Evolutionary conservation across 2,888 invertebrate species (phyloP), one percentile per base, ranked within the genome.

Genomic region (Callyntrura guangdongensis): DNA sequence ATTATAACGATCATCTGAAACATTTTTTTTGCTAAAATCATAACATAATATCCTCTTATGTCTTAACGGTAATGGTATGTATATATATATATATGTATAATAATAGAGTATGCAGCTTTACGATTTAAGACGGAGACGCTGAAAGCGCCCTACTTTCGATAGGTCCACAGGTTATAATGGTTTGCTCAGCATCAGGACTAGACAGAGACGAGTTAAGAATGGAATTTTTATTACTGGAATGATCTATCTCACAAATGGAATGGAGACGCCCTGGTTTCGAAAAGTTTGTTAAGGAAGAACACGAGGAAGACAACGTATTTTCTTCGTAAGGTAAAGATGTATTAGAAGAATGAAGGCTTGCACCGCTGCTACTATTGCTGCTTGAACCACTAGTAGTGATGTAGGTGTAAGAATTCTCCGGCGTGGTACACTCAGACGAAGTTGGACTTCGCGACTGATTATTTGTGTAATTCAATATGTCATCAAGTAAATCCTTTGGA

Each of bases 401-500:
- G 67, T 89, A 91, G 25, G 93, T 93, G 77, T 93, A 93, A n/a
- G 93, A 94, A 8, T 95, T 95, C 94, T 96, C 96, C 9, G 96
- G 96, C 25, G 96, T 96, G 87, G 95, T 96, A 82, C 96, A 96
- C 77, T 96, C 96, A 14, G 96, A 96, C 20, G 96, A 96, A 92
- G 96, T 96, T 0, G 96, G 96, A 94, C 96, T 96, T 45, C 95
- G 95, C 85, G 92, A 87, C 27, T 83, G 79, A 79, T 87, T 93
- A 64, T 88, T 93, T n/a, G 91, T 94, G 95, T 97, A 98, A 94
- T 97, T 97, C 94, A 96, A 96, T 92, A 98, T 97, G 95, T 98
- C 98, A 81, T 96, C 96, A 17, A 97, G 96, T 59, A 98, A 95
- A 93, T 97, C 96, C 6, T 96, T 95, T 0, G 97, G 97, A 83